Percentiles rank a stretch among this genome's conserved stretches.
Conservation (phyloP, 2,888 invertebrate species). For the Platycnemis pennipes region DNA sequence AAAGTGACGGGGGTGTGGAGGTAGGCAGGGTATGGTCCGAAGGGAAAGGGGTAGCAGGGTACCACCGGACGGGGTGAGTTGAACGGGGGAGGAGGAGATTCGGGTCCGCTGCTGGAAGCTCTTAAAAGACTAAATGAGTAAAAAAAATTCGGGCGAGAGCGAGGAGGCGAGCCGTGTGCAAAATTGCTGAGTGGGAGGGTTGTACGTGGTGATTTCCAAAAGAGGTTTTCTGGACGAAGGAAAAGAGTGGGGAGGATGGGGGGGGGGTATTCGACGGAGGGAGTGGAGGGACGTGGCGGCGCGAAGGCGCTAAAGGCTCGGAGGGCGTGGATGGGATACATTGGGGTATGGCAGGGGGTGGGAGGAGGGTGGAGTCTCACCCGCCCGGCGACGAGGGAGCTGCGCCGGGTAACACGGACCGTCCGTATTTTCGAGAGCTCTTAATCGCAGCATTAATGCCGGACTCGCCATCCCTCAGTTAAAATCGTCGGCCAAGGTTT, state of each 20-base stretch:
- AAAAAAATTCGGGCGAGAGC: conserved; percentile 46
- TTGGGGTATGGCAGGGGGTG: background rate
- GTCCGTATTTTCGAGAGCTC: conserved; percentile 64
- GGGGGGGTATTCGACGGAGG: background rate
- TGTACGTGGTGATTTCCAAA: conserved; percentile 67
- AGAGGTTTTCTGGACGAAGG: conserved; percentile 49
- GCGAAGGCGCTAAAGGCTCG: background rate
- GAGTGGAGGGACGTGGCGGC: background rate
- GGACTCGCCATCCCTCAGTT: conserved; percentile 62
- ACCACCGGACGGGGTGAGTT: background rate
- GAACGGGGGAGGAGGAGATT: background rate
- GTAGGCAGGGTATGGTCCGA: background rate
- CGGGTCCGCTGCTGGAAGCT: conserved; percentile 41
- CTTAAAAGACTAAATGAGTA: conserved; percentile 66
- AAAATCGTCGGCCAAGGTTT: conserved; percentile 65
- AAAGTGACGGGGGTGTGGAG: background rate
- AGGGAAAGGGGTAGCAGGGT: background rate
- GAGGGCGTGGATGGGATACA: background rate
- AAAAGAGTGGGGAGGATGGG: background rate
- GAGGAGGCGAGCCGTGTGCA: conserved; percentile 45
- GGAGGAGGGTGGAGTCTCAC: background rate
- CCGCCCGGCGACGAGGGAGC: background rate
- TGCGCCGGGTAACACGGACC: conserved; percentile 59
- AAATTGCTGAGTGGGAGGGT: conserved; percentile 65
- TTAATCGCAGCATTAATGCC: conserved; percentile 64